Evolutionary conservation across 1,140 invertebrate species (phyloP).

Genomic region (Anastatus disparis): DNA sequence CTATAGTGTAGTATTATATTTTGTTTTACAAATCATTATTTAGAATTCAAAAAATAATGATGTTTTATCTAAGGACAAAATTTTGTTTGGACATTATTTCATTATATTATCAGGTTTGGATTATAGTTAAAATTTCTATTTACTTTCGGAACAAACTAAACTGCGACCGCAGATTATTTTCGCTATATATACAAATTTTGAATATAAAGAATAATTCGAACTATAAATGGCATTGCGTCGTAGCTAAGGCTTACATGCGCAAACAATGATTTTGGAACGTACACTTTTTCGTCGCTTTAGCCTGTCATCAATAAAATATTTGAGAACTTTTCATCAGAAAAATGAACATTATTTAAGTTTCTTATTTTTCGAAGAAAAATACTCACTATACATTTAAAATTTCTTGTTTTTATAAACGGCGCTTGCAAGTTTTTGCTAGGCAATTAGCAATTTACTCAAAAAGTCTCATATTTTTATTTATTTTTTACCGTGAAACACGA

Average conservation of each 20-base stretch:
- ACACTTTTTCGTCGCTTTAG: conserved; percentile 23
- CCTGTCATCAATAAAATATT: conserved; percentile 32
- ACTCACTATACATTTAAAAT: conserved; percentile 32
- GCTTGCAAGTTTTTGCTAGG: conserved; percentile 28
- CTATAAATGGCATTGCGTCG: conserved; percentile 37
- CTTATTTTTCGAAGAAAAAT: conserved; percentile 33
- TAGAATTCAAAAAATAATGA: conserved; percentile 23
- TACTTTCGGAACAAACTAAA: conserved; percentile 13
- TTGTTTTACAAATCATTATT: conserved; percentile 23
- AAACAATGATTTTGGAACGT: conserved; percentile 31
- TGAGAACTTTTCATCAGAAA: not conserved
- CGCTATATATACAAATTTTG: conserved; percentile 37
- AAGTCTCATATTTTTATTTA: not conserved
- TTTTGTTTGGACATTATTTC: conserved; percentile 7
- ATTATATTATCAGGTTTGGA: not conserved
- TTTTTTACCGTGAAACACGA: conserved; percentile 40
- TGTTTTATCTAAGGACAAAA: conserved; percentile 2
- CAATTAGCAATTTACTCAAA: conserved; percentile 28
- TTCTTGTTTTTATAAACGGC: conserved; percentile 22
- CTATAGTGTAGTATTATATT: not conserved
- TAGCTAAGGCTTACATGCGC: conserved; percentile 37
- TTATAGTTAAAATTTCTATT: not conserved
- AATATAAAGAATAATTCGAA: conserved; percentile 36
- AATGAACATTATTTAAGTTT: conserved; percentile 16
- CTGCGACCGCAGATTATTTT: not conserved